Evolutionary conservation across 1,140 invertebrate genomes (phyloP), one percentile per base, ranked within the genome.

Genomic region (Drosophila busckii): DNA sequence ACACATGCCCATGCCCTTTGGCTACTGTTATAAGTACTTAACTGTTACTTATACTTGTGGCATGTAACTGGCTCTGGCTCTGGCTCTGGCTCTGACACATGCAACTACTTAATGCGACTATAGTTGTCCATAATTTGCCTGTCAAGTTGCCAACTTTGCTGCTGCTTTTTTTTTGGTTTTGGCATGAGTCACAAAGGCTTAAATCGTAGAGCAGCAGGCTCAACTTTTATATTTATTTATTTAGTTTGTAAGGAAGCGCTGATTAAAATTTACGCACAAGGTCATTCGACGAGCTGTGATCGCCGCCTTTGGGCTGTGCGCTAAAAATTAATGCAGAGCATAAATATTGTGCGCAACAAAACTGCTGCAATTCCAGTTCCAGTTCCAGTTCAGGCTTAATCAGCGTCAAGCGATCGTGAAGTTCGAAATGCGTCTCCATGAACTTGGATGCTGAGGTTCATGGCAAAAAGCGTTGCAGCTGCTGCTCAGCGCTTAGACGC

Each of bases 231-330:
- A 5, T 16, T 3, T 13, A 19, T 26, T 34, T 26, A 42, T 26
- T 28, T 49, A 29, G 28, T 58, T 49, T 45, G 41, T 45, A 60
- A 75, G 70, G 65, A 63, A 58, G 49, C 34, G 44, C 48, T 80
- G 71, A 78, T 80, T 78, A 71, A 71, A 71, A 76, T 78, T 71
- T 78, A 80, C 62, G 58, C 67, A 67, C 73, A 78, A 80, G 73
- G 71, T 78, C 73, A 67, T 70, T 78, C 25, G 32, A 26, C 16
- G 55, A 42, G 20, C 42, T 52, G 26, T 50, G 17, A 35, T 53
- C 26, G 69, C 34, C 45, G 45, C 58, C 31, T 38, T 13, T 8
- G 5, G 7, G 48, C 23, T 35, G 20, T 61, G 58, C 68, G 55
- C 67, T 80, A 37, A 70, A 67, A 78, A 80, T 78, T 67, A 78